Percentiles rank a stretch among this genome's conserved stretches.
phyloP scores from a whole-genome alignment of 2,113 vertebrate genomes.

The Philantomba maxwellii region DNA sequence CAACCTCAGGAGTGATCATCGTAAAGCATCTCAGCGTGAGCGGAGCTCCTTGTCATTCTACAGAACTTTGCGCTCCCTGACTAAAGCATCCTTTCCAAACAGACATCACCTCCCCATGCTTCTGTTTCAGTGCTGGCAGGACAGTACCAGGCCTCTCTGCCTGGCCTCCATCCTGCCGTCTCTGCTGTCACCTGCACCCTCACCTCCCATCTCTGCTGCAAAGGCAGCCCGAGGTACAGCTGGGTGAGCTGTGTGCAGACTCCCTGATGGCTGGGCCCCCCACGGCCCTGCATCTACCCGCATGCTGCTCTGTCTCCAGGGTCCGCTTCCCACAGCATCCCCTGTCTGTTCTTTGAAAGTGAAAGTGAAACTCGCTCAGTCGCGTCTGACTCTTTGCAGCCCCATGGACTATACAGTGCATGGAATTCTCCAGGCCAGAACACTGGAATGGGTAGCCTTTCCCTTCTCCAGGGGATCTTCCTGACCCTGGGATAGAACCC shows the following conservation, averaged over 20 bases:
- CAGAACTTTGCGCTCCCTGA: not conserved
- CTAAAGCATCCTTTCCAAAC: not conserved
- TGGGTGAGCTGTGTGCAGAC: too few relatives aligned
- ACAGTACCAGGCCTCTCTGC: too few relatives aligned
- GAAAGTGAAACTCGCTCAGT: not conserved
- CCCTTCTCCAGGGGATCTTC: not conserved
- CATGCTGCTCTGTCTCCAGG: rapidly evolving
- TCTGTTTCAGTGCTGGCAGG: not conserved
- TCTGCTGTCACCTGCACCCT: not conserved
- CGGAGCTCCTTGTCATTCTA: too few relatives aligned
- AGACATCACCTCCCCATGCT: rapidly evolving
- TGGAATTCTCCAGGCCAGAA: not conserved
- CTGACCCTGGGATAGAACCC: not conserved
- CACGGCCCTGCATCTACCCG: rapidly evolving
- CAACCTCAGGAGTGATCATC: rapidly evolving
- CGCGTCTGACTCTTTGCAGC: not conserved
- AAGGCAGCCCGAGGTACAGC: not conserved
- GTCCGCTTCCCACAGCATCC: not conserved
- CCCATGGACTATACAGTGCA: not conserved
- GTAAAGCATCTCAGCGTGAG: not conserved
- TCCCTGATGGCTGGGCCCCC: not conserved
- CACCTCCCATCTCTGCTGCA: rapidly evolving
- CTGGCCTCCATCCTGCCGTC: rapidly evolving
- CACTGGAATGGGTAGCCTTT: not conserved
- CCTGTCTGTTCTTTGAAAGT: not conserved